Evolutionary conservation across 2,797 vertebrate genomes (phyloP).

Genomic region (Benthosema pterotum): DNA sequence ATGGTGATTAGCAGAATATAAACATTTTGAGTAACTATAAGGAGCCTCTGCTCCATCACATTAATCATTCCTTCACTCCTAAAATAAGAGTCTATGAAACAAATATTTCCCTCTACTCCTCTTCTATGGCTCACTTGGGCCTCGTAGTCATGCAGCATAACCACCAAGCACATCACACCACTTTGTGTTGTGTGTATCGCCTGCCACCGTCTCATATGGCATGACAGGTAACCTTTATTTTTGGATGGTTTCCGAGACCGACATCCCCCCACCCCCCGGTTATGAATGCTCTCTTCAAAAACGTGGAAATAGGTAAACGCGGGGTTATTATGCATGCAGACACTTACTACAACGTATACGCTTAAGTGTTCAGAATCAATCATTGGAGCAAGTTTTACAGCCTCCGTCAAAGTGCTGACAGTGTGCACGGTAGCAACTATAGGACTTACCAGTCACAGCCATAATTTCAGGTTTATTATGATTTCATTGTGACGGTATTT

Average conservation of each 20-base stretch:
- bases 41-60: too few relatives aligned
- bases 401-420: conserved; percentile 18
- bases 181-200: too few relatives aligned
- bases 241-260: background rate
- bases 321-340: background rate
- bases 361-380: conserved; percentile 15
- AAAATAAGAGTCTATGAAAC: too few relatives aligned
- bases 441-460: background rate
- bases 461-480: conserved; percentile 17
- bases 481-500: conserved; percentile 25
- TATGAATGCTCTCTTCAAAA: background rate
- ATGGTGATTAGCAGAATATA: too few relatives aligned
- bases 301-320: conserved; percentile 1
- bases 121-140: too few relatives aligned
- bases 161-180: too few relatives aligned
- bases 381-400: background rate
- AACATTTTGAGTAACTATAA: too few relatives aligned
- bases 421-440: background rate
- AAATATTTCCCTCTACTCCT: too few relatives aligned
- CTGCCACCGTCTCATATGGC: too few relatives aligned
- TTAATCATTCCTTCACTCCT: too few relatives aligned
- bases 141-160: too few relatives aligned
- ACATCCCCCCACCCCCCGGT: background rate
- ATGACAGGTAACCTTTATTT: background rate
- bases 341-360: conserved; percentile 5